Evolutionary conservation across 2,797 vertebrate genomes (phyloP).

Genomic region (Rhinoraja longicauda): DNA sequence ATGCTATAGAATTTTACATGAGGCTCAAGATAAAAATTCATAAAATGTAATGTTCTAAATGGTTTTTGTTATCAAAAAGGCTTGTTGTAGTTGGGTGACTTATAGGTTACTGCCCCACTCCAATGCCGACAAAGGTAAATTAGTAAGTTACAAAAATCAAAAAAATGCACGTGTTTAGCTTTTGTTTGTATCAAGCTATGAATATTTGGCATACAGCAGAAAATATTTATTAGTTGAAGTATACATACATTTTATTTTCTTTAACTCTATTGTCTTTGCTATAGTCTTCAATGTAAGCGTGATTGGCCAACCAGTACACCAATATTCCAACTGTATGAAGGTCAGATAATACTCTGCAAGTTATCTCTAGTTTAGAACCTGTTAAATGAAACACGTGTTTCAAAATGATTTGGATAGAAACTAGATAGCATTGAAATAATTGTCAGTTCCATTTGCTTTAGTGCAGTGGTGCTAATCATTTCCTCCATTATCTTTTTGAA

Average conservation of each 20-base stretch:
- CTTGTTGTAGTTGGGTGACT: too few species aligned
- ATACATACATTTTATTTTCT: conserved; percentile 62
- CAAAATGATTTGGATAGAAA: background rate
- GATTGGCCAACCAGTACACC: conserved; percentile 74
- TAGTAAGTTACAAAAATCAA: too few species aligned
- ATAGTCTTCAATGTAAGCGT: conserved; percentile 52
- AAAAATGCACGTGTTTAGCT: too few species aligned
- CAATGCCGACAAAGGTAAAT: too few species aligned
- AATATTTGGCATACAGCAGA: too few species aligned
- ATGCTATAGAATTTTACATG: too few species aligned
- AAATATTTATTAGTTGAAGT: background rate
- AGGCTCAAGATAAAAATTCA: too few species aligned
- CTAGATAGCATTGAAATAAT: background rate
- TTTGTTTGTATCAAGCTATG: too few species aligned
- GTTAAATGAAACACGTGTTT: conserved; percentile 16
- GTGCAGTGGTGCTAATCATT: background rate
- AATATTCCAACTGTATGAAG: conserved; percentile 50
- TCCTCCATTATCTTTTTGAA: background rate
- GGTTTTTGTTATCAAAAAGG: too few species aligned
- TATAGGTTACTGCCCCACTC: too few species aligned
- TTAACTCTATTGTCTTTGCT: conserved; percentile 59
- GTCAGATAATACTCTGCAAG: conserved; percentile 68
- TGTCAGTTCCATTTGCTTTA: background rate
- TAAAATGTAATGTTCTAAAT: too few species aligned
- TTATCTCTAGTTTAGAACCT: conserved; percentile 73